Percentiles rank a stretch among this genome's conserved stretches.
Conservation (phyloP, 2,888 invertebrate genomes). For the Aradus depressus region DNA sequence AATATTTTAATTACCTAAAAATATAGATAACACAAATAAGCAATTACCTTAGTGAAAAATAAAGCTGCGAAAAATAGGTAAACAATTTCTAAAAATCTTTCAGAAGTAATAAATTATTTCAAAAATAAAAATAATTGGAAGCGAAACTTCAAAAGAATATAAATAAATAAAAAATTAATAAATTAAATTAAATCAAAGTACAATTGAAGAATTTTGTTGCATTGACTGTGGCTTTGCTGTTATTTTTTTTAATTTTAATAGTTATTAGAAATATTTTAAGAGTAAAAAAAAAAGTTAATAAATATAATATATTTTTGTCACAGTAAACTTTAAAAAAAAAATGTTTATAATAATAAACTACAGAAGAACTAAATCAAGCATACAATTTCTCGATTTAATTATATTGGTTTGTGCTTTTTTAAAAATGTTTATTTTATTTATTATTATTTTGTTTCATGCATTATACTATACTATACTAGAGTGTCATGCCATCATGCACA, state of each 20-base stretch:
- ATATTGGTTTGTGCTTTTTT: no score
- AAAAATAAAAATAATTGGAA: not conserved
- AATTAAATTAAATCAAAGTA: conserved; percentile 31
- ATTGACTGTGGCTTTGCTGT: conserved; percentile 10
- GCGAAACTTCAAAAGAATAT: conserved; percentile 10
- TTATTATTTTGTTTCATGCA: not conserved
- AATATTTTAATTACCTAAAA: no score
- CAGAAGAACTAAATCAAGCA: no score
- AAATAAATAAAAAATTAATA: conserved; percentile 29
- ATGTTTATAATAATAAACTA: conserved; percentile 6
- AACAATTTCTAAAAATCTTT: not conserved
- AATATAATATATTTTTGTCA: conserved; percentile 25
- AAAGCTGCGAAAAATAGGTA: no score
- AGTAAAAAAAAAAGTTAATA: conserved; percentile 2
- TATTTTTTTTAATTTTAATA: conserved; percentile 24
- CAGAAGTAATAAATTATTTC: not conserved
- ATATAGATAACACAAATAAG: no score
- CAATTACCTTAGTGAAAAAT: no score
- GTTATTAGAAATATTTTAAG: conserved; percentile 27
- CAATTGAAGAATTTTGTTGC: conserved; percentile 26
- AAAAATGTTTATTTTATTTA: no score
- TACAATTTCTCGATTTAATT: no score
- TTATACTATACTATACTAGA: conserved; percentile 2
- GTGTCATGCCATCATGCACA: conserved; percentile 19
- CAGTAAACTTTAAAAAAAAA: conserved; percentile 1